phyloP scores from a whole-genome alignment of 2,797 vertebrate species.

The Rhabdophis nuchalis region DNA sequence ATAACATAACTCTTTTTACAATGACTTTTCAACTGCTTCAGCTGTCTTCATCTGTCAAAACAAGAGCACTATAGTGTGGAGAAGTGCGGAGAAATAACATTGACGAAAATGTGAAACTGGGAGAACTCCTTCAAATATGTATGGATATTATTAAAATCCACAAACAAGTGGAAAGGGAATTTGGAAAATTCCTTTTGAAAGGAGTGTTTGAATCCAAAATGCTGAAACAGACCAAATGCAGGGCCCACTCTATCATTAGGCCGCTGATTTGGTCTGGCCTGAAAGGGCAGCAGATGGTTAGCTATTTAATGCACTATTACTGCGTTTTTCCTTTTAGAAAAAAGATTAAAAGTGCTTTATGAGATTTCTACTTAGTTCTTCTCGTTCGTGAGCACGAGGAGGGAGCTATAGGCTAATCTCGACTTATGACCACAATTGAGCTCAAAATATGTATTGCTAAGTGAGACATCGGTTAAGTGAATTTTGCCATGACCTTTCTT shows the following conservation, averaged over 20 bases:
- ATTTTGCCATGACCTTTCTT: not conserved
- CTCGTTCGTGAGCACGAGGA: not conserved
- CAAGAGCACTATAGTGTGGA: not conserved
- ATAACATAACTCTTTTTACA: conserved; percentile 30
- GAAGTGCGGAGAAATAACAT: conserved; percentile 12
- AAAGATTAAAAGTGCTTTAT: not conserved
- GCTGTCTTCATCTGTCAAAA: not conserved
- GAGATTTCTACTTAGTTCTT: not conserved
- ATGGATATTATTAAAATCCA: not conserved
- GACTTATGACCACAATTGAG: not conserved
- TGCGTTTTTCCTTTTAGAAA: not conserved
- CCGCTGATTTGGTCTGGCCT: not conserved
- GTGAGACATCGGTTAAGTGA: not conserved
- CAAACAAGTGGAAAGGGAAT: not conserved
- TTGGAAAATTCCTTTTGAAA: not conserved
- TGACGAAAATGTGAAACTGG: not conserved
- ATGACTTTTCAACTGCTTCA: conserved; percentile 16
- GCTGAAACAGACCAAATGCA: not conserved
- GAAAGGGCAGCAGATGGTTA: not conserved
- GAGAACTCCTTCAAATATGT: not conserved
- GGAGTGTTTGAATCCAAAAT: not conserved
- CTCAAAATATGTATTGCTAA: not conserved
- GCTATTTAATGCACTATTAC: not conserved
- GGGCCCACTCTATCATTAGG: not conserved
- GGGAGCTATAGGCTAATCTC: not conserved